Base-by-base conservation (phyloP, 2,113 vertebrate species). In the Thryonomys swinderianus region DNA sequence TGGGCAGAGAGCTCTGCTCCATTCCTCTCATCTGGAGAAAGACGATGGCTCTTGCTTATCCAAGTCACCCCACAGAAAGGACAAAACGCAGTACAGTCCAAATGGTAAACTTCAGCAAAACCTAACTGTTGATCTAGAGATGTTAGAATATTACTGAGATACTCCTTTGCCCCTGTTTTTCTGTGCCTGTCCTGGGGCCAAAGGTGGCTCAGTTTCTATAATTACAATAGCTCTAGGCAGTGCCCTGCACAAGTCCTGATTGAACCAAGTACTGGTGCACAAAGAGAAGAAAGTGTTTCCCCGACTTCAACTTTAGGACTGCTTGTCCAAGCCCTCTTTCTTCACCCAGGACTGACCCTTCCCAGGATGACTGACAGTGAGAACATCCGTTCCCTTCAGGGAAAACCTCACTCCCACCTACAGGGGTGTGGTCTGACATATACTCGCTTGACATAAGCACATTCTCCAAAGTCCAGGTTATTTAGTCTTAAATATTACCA, bases 401-500 rank as follows among this genome's bases (percentile, higher is more conserved):
- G 78, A 64, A 90, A 90, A 30, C 27, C 71, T 74, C 40, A 37
- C 69, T 37, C 18, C 48, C 61, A 82, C 64, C 82, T 82, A 85
- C 55, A 92, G 90, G 87, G 92, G 87, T 88, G 90, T 91, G 90
- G 64, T 90, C 66, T 95, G 80, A 92, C 85, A 59, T 89, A 51
- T 11, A 90, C 73, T 88, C 59, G 7, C 90, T 95, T 88, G 85
- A 83, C 85, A 94, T 69, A 78, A 90, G n/a, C 8, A 7, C 90
- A 85, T 91, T 96, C 69, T 82, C 64, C 62, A 12, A 94, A 85
- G 76, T 91, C 53, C 62, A 84, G 83, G 57, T 91, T 91, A 84
- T 96, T 93, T 90, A 76, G 91, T 82, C 71, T 96, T 96, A 96
- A 97, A 82, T 93, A 91, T 82, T 80, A 73, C 59, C 88, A 93